Base-by-base conservation (phyloP, 2,797 vertebrate genomes). In the Hirundo rustica region DNA sequence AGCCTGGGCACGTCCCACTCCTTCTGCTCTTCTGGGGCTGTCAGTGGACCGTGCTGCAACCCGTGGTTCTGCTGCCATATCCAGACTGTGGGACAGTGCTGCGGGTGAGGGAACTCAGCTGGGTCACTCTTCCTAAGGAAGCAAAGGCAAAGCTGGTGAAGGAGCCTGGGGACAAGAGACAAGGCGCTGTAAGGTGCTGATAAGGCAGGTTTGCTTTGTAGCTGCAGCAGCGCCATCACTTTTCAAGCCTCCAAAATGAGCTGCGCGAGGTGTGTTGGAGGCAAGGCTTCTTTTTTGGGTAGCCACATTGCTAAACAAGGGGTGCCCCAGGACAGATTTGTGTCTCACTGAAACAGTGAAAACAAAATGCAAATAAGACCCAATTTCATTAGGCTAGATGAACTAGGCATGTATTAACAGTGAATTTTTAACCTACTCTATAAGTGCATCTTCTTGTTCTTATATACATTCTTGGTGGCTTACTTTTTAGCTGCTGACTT, bases 1-100 rank as follows among this genome's bases (percentile, higher is more conserved):
- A n/a, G 4, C 17, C 17, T 44, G 36, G 30, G 4, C 14, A 32
- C 2, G 4, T 7, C 47, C 15, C 2, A 3, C 14, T 13, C 13
- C 10, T 20, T 26, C 45, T 25, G 16, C 30, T 86, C 50, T 18
- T 27, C 47, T 22, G 26, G 23, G 36, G 22, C 9, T 62, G 7
- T 7, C 60, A 38, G 25, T 32, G 45, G 13, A 40, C 2, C 0
- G 0, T 5, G 2, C 13, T 71, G 26, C 6, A 36, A 4, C 2
- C 29, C 9, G 3, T 17, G 12, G 23, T 2, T 50, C 34, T 40
- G 16, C 23, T 71, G 42, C 32, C 4, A 3, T 1, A 4, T 10
- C 25, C 20, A 60, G 40, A 4, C 9, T 32, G 10, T 30, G 36
- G 27, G 16, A 29, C 5, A 11, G 38, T 16, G 16, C 12, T 8